Percentiles rank a stretch among this genome's conserved stretches.
Evolutionary conservation across 1,140 invertebrate species (phyloP).

Genomic region (Samia ricini): DNA sequence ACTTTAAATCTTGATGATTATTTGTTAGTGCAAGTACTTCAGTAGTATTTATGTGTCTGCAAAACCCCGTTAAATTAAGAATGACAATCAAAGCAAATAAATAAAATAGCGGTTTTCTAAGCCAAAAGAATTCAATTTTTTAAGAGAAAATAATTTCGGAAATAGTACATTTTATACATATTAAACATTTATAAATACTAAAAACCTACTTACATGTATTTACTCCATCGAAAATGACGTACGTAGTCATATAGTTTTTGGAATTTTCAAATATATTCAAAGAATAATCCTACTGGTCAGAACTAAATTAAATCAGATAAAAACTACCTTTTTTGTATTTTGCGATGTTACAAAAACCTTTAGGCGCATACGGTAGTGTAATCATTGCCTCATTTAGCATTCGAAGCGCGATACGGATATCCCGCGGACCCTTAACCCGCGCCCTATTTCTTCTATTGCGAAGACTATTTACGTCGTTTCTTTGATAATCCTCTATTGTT

Average conservation of each 20-base stretch:
- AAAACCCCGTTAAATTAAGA: no score
- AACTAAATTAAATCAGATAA: background rate
- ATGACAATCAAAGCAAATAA: no score
- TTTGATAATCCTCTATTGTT: conserved; percentile 76
- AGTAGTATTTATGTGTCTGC: no score
- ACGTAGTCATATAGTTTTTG: background rate
- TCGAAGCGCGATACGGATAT: conserved; percentile 62
- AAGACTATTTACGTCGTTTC: conserved; percentile 73
- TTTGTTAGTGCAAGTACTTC: no score
- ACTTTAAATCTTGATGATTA: no score
- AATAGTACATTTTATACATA: no score
- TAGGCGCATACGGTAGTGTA: conserved; percentile 15
- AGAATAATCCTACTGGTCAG: background rate
- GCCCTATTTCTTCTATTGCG: conserved; percentile 62
- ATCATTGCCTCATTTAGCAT: conserved; percentile 59
- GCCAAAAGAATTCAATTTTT: no score
- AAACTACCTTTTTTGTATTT: background rate
- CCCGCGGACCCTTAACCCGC: conserved; percentile 66
- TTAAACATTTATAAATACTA: no score
- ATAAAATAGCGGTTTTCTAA: no score
- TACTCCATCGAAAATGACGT: no score
- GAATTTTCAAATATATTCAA: background rate
- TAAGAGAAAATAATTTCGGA: no score
- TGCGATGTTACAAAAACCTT: background rate
- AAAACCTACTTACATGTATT: no score